Evolutionary conservation across 2,113 vertebrate species (phyloP), one percentile per base, ranked within the genome.

Genomic region (Gymnogyps californianus): DNA sequence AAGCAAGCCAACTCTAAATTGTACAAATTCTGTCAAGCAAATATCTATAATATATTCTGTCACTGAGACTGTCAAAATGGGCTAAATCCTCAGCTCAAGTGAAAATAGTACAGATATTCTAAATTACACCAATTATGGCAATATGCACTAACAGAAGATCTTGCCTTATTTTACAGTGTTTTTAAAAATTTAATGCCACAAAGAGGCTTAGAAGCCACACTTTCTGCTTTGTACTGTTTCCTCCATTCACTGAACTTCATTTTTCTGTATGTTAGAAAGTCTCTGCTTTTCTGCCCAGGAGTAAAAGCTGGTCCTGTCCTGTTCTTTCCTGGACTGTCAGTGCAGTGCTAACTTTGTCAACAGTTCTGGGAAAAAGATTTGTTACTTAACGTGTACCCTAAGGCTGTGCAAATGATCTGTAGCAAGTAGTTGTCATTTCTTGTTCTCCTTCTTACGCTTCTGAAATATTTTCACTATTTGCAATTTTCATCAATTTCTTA

Each of bases 1-100:
- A 95, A 77, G 66, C 89, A 85, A 95, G 62, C 34, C 89, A 85
- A 42, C 79, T 88, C 71, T 47, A 95, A 94, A 91, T 77, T 71
- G 51, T 93, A 96, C 55, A 85, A 88, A 92, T 93, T 89, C 87
- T 96, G 81, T 88, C 83, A 95, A 71, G 81, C 32, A 96, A 95
- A 54, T 81, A 88, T 90, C 92, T 93, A 59, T 74, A 95, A 93
- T 77, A 71, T 77, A 58, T 88, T 96, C 87, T 93, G 93, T 86
- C 94, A 95, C 54, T 22, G 66, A 94, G 57, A 78, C 78, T 89
- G 82, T 93, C 89, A 97, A 91, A 96, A 93, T 52, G 78, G 84
- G 75, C 59, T 95, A 94, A 95, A 90, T 83, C 89, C 59, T 81
- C 75, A 91, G 65, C 88, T 94, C 69, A 66, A 81, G 80, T 75